Conservation (phyloP, 2,113 vertebrate genomes). For the Archocentrus centrarchus region DNA sequence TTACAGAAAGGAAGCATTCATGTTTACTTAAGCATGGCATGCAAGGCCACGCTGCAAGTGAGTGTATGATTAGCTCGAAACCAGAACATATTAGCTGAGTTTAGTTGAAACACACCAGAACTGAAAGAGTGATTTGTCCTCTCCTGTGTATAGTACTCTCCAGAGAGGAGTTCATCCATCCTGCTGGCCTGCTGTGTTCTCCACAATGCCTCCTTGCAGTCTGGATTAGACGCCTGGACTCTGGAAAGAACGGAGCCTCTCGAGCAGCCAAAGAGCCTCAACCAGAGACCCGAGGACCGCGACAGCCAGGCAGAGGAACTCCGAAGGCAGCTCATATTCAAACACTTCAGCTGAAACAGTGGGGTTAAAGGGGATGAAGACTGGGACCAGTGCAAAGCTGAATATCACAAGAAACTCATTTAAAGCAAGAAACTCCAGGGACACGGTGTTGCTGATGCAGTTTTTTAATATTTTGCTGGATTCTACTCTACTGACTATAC, state of each 20-base stretch:
- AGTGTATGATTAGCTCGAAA: too few relatives aligned
- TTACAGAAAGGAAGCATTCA: too few relatives aligned
- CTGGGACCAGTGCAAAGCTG: not conserved
- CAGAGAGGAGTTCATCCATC: conserved; percentile 93
- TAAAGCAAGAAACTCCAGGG: conserved; percentile 21
- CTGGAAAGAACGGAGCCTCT: conserved; percentile 80
- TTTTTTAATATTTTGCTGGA: conserved; percentile 80
- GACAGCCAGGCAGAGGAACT: conserved; percentile 87
- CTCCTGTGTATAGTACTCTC: conserved; percentile 86
- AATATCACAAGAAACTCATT: not conserved
- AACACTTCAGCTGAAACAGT: conserved; percentile 86
- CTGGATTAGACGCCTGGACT: conserved; percentile 91
- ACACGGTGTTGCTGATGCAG: conserved; percentile 76
- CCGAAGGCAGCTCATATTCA: conserved; percentile 87
- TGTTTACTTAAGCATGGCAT: too few relatives aligned
- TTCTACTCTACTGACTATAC: conserved; percentile 79
- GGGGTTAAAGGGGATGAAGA: not conserved
- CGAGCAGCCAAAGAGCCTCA: conserved; percentile 86
- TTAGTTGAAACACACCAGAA: too few relatives aligned
- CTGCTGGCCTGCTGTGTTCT: conserved; percentile 95
- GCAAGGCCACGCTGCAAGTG: too few relatives aligned
- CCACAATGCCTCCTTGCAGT: conserved; percentile 93
- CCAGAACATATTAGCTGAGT: too few relatives aligned
- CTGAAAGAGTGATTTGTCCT: not conserved
- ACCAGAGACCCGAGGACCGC: conserved; percentile 84